Evolutionary conservation across 2,888 invertebrate species (phyloP).

Genomic region (Timema podura): DNA sequence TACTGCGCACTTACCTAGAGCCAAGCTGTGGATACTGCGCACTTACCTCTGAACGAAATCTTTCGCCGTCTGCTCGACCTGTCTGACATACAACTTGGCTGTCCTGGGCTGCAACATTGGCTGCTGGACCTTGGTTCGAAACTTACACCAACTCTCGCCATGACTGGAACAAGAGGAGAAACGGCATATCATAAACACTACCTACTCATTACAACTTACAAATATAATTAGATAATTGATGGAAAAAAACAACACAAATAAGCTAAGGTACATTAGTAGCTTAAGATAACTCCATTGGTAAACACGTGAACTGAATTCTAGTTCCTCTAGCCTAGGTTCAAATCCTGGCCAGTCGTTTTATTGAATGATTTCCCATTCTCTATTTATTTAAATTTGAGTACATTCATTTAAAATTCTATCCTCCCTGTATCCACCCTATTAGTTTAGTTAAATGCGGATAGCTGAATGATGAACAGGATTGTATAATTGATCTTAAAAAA

Average conservation of each 20-base stretch:
- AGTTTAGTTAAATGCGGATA: too few species aligned
- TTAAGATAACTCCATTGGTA: neutral
- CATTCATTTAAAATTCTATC: too few species aligned
- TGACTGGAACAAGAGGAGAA: conserved; percentile 52
- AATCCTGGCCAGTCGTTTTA: too few species aligned
- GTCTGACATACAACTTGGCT: conserved; percentile 65
- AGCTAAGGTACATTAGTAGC: neutral
- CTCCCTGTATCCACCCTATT: too few species aligned
- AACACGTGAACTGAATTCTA: neutral
- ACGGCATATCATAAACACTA: neutral
- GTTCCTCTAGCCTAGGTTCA: neutral
- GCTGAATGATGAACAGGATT: too few species aligned
- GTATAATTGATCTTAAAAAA: too few species aligned
- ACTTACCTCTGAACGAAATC: conserved; percentile 62
- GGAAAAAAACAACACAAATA: neutral
- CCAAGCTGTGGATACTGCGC: too few species aligned
- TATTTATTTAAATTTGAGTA: too few species aligned
- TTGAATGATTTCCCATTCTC: too few species aligned
- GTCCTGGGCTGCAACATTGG: conserved; percentile 70
- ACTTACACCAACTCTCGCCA: conserved; percentile 75
- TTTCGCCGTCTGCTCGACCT: conserved; percentile 65
- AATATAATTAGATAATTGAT: neutral
- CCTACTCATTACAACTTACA: neutral
- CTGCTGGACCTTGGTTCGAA: conserved; percentile 72
- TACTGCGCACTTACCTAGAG: too few species aligned